Base-by-base conservation (phyloP, 2,888 invertebrate species). In the Biston betularia region DNA sequence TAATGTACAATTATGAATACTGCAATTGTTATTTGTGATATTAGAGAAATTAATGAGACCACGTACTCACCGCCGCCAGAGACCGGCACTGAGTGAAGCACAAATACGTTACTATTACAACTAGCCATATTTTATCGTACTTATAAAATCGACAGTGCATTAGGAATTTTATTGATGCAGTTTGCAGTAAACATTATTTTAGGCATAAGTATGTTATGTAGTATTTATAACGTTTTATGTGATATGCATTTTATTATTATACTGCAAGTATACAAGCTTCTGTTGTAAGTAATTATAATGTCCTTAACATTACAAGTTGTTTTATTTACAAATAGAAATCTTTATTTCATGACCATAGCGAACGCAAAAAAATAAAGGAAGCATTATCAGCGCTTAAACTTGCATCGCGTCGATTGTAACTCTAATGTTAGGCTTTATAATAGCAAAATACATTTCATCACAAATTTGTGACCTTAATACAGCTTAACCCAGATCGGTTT, bases 231-330 rank as follows among this genome's bases (percentile, higher is more conserved):
- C 83, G 89, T 92, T 90, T 89, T 92, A 92, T 93, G 93, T 93
- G 93, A 93, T 93, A 93, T 88, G 93, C 93, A 91, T 93, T 93
- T 92, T 92, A 92, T 89, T 90, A 89, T 89, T 86, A 89, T 93
- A 93, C 93, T 93, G 81, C 92, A 93, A 93, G 93, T 93, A 93
- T 93, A 92, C 89, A 91, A 89, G 92, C 93, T 93, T 92, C 90
- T 92, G 92, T 92, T 93, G 91, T 93, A 92, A 93, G 89, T 87
- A 88, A 89, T 86, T 89, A 89, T 89, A 87, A 89, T 81, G 85
- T 82, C 79, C 82, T 76, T 79, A 83, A 80, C 78, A 66, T 66
- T 34, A 55, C 40, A 53, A 42, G 42, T 42, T 34, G 15, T 68
- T 68, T 52, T 34, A 58, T 58, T 53, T 38, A 15, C 45, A 48